These are phyloP conservation scores for Ramphastos sulfuratus DNA, from an alignment of 2,113 vertebrate species.

Conservation along the genomic window DNA sequence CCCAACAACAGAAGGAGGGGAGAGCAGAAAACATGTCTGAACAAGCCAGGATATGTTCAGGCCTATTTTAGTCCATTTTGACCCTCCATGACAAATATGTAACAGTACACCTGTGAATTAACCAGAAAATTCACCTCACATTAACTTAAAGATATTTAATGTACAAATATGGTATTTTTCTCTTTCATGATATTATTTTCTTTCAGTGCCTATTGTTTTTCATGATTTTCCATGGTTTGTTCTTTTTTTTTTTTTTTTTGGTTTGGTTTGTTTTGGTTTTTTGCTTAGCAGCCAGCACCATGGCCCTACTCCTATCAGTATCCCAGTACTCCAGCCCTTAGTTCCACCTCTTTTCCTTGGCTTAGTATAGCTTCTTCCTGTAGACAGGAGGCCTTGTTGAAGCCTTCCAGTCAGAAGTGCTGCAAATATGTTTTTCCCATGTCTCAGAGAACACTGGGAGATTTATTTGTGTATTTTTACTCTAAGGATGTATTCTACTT, in stretches of 20 bases:
- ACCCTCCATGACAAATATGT: too few relatives aligned
- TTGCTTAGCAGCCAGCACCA: not conserved
- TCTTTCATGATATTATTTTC: not conserved
- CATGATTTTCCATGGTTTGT: not conserved
- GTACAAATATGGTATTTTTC: not conserved
- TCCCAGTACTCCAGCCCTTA: not conserved
- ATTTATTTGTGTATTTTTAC: not conserved
- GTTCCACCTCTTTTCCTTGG: not conserved
- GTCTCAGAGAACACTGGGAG: not conserved
- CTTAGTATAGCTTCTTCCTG: rapidly evolving
- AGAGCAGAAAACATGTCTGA: too few relatives aligned
- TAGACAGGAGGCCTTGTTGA: not conserved
- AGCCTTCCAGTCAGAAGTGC: not conserved
- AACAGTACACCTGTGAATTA: not conserved
- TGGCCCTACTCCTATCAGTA: not conserved
- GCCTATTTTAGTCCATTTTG: too few relatives aligned
- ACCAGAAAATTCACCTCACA: not conserved
- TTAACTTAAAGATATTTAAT: not conserved
- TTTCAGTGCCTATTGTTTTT: not conserved
- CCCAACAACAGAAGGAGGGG: too few relatives aligned
- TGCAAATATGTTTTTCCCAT: not conserved
- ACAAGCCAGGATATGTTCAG: too few relatives aligned
- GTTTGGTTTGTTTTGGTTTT: too few relatives aligned
- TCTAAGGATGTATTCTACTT: not conserved
- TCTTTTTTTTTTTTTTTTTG: too few relatives aligned